Conservation (phyloP, 2,113 vertebrate genomes). For the Arvicanthis niloticus region DNA sequence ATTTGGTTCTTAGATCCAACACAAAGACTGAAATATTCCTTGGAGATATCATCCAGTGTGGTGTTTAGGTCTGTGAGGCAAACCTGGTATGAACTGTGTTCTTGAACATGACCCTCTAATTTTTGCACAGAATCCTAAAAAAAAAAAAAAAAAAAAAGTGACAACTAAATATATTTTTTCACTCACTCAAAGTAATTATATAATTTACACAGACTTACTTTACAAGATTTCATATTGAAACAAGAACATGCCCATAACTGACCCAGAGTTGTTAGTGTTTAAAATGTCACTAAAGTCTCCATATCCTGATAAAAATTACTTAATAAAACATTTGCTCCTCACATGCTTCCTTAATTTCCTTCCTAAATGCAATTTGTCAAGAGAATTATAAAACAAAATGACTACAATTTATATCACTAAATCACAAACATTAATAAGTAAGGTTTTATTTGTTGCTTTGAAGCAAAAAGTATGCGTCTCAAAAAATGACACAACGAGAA, state of each 20-base stretch:
- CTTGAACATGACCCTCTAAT: constrained; percentile 80
- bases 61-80: constrained; percentile 74
- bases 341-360: constrained; percentile 30
- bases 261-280: neutral
- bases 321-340: neutral
- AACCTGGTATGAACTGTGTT: constrained; percentile 81
- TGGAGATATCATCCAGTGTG: constrained; percentile 75
- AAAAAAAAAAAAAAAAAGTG: constrained; percentile 79
- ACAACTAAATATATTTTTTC: constrained; percentile 35
- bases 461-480: constrained; percentile 20
- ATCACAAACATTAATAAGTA: constrained; percentile 58
- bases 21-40: constrained; percentile 73
- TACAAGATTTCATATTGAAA: constrained; percentile 23
- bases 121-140: constrained; percentile 83
- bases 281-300: neutral
- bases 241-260: neutral
- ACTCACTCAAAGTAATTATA: constrained; percentile 46
- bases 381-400: constrained; percentile 55
- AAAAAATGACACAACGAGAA: constrained; percentile 47
- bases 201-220: constrained; percentile 8
- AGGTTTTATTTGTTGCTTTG: constrained; percentile 15
- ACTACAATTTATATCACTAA: constrained; percentile 63
- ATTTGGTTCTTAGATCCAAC: constrained; percentile 62
- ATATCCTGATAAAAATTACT: neutral
- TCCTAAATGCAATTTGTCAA: constrained; percentile 44